Evolutionary conservation across 2,113 vertebrate species (phyloP), one percentile per base, ranked within the genome.

Genomic region (Ornithorhynchus anatinus): DNA sequence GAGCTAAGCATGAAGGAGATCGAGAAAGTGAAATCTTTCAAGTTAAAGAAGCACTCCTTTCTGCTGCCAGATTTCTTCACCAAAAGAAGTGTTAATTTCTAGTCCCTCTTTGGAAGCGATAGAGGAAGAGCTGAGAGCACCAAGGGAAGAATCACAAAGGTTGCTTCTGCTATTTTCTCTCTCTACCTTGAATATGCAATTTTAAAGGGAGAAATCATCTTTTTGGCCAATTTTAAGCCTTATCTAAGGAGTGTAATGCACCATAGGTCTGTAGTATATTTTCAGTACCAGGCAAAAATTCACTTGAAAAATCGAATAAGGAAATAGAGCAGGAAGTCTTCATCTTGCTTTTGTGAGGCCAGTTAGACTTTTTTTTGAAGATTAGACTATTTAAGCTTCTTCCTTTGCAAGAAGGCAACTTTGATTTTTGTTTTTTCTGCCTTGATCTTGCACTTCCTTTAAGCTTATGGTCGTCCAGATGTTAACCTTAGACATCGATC

Each of bases 41-140:
- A 88, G 84, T 79, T 81, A 75, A 81, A 79, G 86, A 84, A 86
- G 77, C 74, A 74, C 57, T 43, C 71, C 72, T 77, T 86, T 88
- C 82, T 88, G 66, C 60, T 10, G 59, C 75, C 84, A 70, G 0
- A 57, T 51, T 81, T 62, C 72, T 75, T 68, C 51, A 85, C 86
- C 86, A 88, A 88, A 77, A 72, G 77, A 25, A 32, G 77, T 82
- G 84, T 88, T 88, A 84, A 86, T 88, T 45, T 5, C 0, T 63
- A 56, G 75, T 40, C 79, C 69, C 63, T 22, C 77, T 47, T 66
- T 63, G 45, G 80, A 45, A 63, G 72, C 82, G 81, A 84, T 72
- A 65, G 72, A 77, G 59, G 81, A 57, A n/a, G 19, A 0, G 0
- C 31, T 59, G 52, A 64, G 80, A 72, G 78, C 69, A 69, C 74